phyloP scores from a whole-genome alignment of 2,888 invertebrate genomes.

The Drosophila prostipennis region DNA sequence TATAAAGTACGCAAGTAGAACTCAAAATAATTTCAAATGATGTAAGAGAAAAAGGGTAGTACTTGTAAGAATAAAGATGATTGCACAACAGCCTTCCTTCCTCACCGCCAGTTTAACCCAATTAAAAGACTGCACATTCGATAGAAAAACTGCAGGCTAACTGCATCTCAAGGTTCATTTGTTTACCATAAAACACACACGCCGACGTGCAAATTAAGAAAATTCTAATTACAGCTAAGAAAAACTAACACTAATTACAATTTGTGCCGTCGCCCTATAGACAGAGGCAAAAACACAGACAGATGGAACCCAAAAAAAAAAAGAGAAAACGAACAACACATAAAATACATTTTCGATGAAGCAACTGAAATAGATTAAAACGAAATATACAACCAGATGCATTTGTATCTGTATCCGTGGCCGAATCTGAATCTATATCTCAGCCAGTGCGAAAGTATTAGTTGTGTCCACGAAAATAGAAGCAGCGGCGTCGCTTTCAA shows the following conservation, averaged over 20 bases:
- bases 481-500: slow-evolving; percentile 65
- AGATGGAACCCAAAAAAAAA: slow-evolving; percentile 24
- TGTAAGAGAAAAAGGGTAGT: background rate
- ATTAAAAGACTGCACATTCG: slow-evolving; percentile 11
- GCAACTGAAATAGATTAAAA: slow-evolving; percentile 72
- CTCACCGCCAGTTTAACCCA: slow-evolving; percentile 15
- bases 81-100: slow-evolving; percentile 11
- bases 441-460: slow-evolving; percentile 34
- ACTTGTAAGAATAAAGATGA: background rate
- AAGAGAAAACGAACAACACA: slow-evolving; percentile 10
- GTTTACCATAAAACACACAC: slow-evolving; percentile 38
- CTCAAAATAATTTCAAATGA: background rate
- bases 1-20: background rate
- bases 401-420: slow-evolving; percentile 43
- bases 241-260: slow-evolving; percentile 73
- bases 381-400: slow-evolving; percentile 60
- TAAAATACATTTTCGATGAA: slow-evolving; percentile 58
- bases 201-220: slow-evolving; percentile 49
- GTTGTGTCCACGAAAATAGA: slow-evolving; percentile 65
- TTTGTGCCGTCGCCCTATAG: slow-evolving; percentile 68
- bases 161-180: slow-evolving; percentile 62
- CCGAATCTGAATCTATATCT: slow-evolving; percentile 35
- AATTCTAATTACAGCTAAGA: slow-evolving; percentile 67
- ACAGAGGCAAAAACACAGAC: slow-evolving; percentile 39
- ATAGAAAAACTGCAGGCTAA: slow-evolving; percentile 47